Conservation (phyloP, 1,140 invertebrate genomes). For the Ridgeia piscesae region DNA sequence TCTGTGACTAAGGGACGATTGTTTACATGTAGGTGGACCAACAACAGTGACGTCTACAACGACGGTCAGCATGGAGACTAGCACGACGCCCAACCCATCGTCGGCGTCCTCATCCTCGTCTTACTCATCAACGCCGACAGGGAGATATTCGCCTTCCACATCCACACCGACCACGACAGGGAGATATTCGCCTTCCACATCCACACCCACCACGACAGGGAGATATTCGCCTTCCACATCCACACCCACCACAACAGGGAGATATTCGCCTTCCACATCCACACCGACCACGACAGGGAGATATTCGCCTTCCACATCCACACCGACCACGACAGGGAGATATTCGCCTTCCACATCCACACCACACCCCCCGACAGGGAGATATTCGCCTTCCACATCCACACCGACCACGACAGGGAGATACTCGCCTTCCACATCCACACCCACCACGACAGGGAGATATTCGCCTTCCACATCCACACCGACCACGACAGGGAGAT, state of each 20-base stretch:
- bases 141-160: background rate
- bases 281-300: background rate
- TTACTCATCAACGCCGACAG: background rate
- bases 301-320: background rate
- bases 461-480: background rate
- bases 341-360: background rate
- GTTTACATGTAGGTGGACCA: background rate
- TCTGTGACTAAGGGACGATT: too few species aligned
- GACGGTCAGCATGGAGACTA: background rate
- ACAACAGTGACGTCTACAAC: background rate
- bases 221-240: background rate
- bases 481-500: background rate
- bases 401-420: background rate
- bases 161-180: background rate
- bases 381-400: background rate
- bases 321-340: background rate
- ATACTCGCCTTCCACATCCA: background rate
- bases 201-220: background rate
- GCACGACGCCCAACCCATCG: background rate
- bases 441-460: background rate
- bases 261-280: background rate
- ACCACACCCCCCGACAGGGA: background rate
- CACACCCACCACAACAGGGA: background rate
- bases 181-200: background rate
- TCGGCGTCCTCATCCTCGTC: background rate